Conservation (phyloP, 30 jellyfish, hydroid and myxozoan species). For the Clytia hemisphaerica region DNA sequence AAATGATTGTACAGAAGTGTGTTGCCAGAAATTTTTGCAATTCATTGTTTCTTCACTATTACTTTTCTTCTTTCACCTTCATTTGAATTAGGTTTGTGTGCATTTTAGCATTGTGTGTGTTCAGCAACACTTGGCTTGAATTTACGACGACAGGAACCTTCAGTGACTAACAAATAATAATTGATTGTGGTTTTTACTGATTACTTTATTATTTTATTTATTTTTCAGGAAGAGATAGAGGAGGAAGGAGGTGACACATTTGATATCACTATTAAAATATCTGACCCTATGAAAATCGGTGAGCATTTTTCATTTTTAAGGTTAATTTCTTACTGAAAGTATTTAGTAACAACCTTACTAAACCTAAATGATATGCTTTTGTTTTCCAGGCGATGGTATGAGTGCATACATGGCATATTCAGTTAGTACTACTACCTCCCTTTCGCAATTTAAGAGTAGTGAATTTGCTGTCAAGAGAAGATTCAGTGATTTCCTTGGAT, state of each 20-base stretch:
- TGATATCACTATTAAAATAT: constrained; percentile 71
- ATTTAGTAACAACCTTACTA: background rate
- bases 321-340: background rate
- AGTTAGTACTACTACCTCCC: constrained; percentile 77
- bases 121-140: no score
- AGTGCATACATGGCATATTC: constrained; percentile 90
- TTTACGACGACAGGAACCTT: no score
- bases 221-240: constrained; percentile 52
- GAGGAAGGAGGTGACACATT: constrained; percentile 76
- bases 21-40: no score
- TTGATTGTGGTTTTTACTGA: background rate
- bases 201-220: background rate
- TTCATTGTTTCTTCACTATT: no score
- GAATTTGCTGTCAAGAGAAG: constrained; percentile 74
- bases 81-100: no score
- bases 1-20: no score
- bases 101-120: no score
- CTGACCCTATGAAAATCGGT: constrained; percentile 95
- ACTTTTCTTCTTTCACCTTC: no score
- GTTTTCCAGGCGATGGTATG: constrained; percentile 86
- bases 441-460: constrained; percentile 64
- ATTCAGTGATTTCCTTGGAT: constrained; percentile 94
- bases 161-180: background rate
- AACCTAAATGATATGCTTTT: background rate
- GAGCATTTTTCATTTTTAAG: background rate